Conservation (phyloP, 2,113 vertebrate genomes). For the Archilochus colubris region DNA sequence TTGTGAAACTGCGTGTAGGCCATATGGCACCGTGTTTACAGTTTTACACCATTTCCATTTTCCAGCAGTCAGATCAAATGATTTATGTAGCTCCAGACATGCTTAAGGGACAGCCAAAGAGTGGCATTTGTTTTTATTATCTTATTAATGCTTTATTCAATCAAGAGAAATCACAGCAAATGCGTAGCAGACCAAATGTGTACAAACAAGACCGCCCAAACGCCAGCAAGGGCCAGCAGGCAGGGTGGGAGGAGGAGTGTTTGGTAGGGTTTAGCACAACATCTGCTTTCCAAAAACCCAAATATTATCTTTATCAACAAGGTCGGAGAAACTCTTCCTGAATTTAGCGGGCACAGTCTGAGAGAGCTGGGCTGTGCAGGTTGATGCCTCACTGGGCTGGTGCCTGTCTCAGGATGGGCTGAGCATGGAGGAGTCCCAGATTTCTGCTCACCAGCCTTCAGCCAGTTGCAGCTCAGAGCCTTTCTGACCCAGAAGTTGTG, state of each 20-base stretch:
- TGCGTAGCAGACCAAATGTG: conserved; percentile 21
- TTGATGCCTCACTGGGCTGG: rapidly evolving
- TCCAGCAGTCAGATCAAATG: background rate
- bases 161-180: conserved; percentile 59
- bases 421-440: rapidly evolving
- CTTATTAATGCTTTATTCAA: conserved; percentile 70
- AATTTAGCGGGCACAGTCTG: rapidly evolving
- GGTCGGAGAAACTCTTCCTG: background rate
- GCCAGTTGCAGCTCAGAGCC: background rate
- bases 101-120: conserved; percentile 2
- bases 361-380: background rate
- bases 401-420: too few relatives aligned
- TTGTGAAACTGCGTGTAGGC: background rate
- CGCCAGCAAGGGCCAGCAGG: background rate
- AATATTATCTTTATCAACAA: background rate
- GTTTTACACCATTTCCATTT: conserved; percentile 18
- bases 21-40: background rate
- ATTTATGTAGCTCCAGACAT: conserved; percentile 20
- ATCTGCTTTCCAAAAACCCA: background rate
- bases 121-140: conserved; percentile 71
- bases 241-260: background rate
- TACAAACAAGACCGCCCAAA: conserved; percentile 14
- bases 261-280: background rate
- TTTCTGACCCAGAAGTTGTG: background rate
- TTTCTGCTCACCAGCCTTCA: background rate